phyloP scores from a whole-genome alignment of 2,797 vertebrate genomes.

The Acipenser oxyrinchus region DNA sequence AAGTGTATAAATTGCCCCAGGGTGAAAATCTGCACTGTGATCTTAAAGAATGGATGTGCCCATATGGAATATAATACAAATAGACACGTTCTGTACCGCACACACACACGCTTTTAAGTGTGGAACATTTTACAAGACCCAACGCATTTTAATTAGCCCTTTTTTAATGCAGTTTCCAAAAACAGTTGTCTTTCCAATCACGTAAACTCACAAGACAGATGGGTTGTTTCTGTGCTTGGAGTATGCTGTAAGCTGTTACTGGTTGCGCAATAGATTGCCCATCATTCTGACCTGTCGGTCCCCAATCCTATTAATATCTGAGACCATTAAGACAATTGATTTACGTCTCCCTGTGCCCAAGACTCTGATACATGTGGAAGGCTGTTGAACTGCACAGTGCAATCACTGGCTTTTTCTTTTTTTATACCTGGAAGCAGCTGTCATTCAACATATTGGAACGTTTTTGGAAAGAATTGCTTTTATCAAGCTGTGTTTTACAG shows the following conservation, averaged over 20 bases:
- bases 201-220: too few species aligned
- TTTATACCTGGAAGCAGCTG: conserved; percentile 9
- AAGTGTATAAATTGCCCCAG: neutral
- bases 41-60: neutral
- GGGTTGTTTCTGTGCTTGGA: too few species aligned
- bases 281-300: conserved; percentile 13
- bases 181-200: too few species aligned
- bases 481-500: neutral
- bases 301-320: conserved; percentile 24
- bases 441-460: conserved; percentile 14
- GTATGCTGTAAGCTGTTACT: too few species aligned
- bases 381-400: conserved; percentile 13
- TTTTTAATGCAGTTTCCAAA: too few species aligned
- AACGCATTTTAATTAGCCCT: too few species aligned
- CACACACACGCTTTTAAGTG: too few species aligned
- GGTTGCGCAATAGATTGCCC: too few species aligned
- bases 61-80: neutral
- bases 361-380: conserved; percentile 15
- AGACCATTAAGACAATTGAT: conserved; percentile 17
- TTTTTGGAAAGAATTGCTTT: neutral
- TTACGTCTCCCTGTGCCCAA: conserved; percentile 11
- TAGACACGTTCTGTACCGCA: neutral
- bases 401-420: conserved; percentile 16
- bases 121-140: too few species aligned
- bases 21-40: neutral